These are phyloP conservation scores for Tipula helvola DNA, from an alignment of 2,888 invertebrate species.

Conservation along the genomic window DNA sequence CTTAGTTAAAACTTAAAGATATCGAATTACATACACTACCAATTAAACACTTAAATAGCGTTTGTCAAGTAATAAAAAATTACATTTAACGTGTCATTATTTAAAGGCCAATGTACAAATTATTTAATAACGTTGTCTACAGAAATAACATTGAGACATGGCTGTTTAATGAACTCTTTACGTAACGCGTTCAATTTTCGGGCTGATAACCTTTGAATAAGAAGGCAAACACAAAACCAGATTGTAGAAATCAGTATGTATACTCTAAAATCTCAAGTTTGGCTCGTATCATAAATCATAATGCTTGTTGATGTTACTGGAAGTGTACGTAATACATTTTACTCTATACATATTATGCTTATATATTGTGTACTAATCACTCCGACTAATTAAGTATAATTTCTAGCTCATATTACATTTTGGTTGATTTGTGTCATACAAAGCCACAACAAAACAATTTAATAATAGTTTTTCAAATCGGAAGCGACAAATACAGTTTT, in stretches of 20 bases:
- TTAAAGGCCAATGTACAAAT: neutral
- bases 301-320: neutral
- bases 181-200: neutral
- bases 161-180: neutral
- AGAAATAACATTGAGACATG: neutral
- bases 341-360: neutral
- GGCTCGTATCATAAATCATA: too few relatives aligned
- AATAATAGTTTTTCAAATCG: neutral
- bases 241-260: neutral
- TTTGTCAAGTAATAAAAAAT: neutral
- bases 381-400: neutral
- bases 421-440: neutral
- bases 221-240: neutral
- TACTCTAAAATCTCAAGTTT: neutral
- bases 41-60: neutral
- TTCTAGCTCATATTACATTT: neutral
- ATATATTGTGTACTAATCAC: neutral
- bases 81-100: neutral
- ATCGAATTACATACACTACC: neutral
- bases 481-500: neutral
- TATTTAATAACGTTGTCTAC: neutral
- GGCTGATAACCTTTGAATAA: neutral
- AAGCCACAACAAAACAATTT: neutral
- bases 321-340: neutral
- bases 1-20: neutral